A percentile compares a stretch with the other conserved stretches of the same genome.
These are phyloP conservation scores for Chlamydotis undulata DNA, from an alignment of 2,113 vertebrate species.

Conservation along the genomic window DNA sequence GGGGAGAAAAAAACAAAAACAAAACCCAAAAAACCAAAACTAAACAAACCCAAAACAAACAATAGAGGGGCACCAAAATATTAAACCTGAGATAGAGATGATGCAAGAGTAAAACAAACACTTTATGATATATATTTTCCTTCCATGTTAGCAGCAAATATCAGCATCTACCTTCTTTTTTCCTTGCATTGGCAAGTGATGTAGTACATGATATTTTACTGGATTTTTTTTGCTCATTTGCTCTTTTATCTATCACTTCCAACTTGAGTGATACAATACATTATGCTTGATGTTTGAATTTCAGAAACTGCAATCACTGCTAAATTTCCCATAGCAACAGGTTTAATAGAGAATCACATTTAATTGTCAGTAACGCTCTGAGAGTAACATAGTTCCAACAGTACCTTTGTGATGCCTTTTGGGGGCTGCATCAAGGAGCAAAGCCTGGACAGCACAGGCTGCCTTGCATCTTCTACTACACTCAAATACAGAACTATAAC, in stretches of 20 bases:
- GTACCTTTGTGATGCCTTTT: not conserved
- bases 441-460: not conserved
- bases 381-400: not conserved
- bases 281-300: not conserved
- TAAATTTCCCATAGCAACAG: not conserved
- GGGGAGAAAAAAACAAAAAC: not conserved
- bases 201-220: accelerated
- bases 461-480: not conserved
- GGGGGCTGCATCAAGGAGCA: not conserved
- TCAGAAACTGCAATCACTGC: not conserved
- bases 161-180: not conserved
- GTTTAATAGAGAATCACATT: not conserved
- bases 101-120: not conserved
- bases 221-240: not conserved
- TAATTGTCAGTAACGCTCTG: not conserved
- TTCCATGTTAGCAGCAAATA: not conserved
- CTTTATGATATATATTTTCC: not conserved
- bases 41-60: too few relatives aligned
- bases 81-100: not conserved
- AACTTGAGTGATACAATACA: not conserved
- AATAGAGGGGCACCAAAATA: not conserved
- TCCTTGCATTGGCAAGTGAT: not conserved
- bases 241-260: not conserved
- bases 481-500: not conserved
- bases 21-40: too few relatives aligned